Evolutionary conservation across 2,888 invertebrate genomes (phyloP).

Genomic region (Macrostomum cliftonense): DNA sequence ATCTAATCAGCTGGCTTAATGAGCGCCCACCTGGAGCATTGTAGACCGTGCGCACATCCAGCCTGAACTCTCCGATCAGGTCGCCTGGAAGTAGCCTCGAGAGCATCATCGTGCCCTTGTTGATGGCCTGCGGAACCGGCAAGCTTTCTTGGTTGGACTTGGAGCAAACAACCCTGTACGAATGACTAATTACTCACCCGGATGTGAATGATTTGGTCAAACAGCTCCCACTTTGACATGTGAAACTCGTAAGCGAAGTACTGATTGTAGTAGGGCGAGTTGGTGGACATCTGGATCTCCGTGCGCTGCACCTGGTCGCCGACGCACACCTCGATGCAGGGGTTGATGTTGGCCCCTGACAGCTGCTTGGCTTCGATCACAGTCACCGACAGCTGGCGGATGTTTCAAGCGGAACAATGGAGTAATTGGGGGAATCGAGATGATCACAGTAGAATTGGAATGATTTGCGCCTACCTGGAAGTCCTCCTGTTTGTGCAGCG

Average conservation of each 20-base stretch:
- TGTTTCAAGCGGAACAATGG: no score
- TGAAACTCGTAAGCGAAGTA: constrained; percentile 85
- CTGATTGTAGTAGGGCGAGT: constrained; percentile 82
- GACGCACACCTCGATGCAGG: constrained; percentile 72
- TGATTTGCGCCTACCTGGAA: constrained; percentile 14
- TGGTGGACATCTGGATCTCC: constrained; percentile 78
- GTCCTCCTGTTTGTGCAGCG: constrained; percentile 29
- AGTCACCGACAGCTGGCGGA: constrained; percentile 29
- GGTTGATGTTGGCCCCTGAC: constrained; percentile 77
- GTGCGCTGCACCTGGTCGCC: constrained; percentile 67
- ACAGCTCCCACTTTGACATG: constrained; percentile 71
- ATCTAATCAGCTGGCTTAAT: no score
- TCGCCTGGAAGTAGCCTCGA: constrained; percentile 35
- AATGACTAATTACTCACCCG: no score
- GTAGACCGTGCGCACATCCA: constrained; percentile 53
- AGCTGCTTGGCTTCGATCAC: constrained; percentile 71
- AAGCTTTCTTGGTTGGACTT: no score
- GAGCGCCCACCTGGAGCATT: constrained; percentile 51
- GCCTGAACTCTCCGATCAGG: constrained; percentile 47
- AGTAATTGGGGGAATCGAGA: no score
- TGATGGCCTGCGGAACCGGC: constrained; percentile 5
- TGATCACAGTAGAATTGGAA: no score
- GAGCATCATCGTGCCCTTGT: constrained; percentile 9
- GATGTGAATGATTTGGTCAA: constrained; percentile 71
- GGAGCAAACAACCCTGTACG: no score